Evolutionary conservation across 2,797 vertebrate species (phyloP).

Genomic region (Enoplosus armatus): DNA sequence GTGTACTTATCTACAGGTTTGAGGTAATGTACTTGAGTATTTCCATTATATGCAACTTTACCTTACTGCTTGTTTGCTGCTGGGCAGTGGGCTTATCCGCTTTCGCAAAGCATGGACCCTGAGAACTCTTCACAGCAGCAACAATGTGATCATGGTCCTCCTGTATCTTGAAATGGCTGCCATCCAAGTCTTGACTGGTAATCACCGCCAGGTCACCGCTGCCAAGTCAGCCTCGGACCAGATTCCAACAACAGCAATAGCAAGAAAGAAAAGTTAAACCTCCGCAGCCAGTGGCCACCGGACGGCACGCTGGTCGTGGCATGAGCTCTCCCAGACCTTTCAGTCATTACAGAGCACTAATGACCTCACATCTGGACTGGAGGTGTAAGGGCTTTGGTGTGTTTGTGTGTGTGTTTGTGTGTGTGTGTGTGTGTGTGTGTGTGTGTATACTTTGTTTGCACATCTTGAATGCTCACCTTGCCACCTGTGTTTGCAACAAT

Average conservation of each 20-base stretch:
- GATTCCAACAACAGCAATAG: not conserved
- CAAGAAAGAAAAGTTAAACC: conserved; percentile 3
- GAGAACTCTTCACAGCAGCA: conserved; percentile 17
- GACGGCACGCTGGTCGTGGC: not conserved
- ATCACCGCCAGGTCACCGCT: conserved; percentile 22
- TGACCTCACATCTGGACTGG: conserved; percentile 61
- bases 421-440: not conserved
- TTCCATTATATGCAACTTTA: not conserved
- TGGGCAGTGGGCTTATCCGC: too few relatives aligned
- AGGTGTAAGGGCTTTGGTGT: conserved; percentile 36
- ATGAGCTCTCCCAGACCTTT: not conserved
- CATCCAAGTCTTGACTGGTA: conserved; percentile 25
- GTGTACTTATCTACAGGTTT: not conserved
- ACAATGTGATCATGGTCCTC: not conserved
- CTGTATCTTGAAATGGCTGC: conserved; percentile 28
- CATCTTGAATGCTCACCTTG: conserved; percentile 18
- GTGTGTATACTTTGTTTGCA: conserved; percentile 7
- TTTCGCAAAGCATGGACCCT: too few relatives aligned
- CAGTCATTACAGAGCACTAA: conserved; percentile 35
- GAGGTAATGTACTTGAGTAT: not conserved
- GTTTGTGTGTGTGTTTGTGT: conserved; percentile 25
- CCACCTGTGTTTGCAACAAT: conserved; percentile 42
- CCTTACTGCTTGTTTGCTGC: too few relatives aligned
- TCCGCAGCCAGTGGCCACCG: not conserved
- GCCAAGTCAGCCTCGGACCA: conserved; percentile 23